A percentile compares a stretch with the other conserved stretches of the same genome.
Evolutionary conservation across 2,797 vertebrate species (phyloP).

Genomic region (Phoxinus dragarum): DNA sequence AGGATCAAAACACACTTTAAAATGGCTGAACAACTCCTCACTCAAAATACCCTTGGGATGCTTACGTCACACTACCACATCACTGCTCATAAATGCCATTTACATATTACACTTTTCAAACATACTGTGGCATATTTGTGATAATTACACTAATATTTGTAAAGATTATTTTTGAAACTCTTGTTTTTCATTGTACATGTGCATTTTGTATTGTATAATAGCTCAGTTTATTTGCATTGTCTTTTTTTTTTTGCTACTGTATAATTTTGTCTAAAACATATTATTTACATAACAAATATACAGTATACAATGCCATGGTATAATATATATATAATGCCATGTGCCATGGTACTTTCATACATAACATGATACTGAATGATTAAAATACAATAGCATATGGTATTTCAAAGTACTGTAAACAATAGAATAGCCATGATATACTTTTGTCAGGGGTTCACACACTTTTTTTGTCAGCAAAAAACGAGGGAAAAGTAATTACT

Average conservation of each 20-base stretch:
- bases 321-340: too few relatives aligned
- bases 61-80: conserved; percentile 42
- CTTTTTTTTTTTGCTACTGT: background rate
- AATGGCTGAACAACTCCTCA: conserved; percentile 57
- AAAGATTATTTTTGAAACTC: background rate
- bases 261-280: background rate
- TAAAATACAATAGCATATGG: too few relatives aligned
- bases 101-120: conserved; percentile 27
- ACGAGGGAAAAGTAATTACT: too few relatives aligned
- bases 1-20: conserved; percentile 59
- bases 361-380: too few relatives aligned
- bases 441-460: too few relatives aligned
- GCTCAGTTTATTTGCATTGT: background rate
- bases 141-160: background rate
- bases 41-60: conserved; percentile 47
- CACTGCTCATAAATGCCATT: conserved; percentile 30
- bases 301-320: too few relatives aligned
- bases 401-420: too few relatives aligned
- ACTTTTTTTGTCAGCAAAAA: too few relatives aligned
- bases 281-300: too few relatives aligned
- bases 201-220: background rate
- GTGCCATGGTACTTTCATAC: too few relatives aligned
- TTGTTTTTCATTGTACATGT: background rate
- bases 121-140: background rate
- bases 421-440: too few relatives aligned